Conservation (phyloP, 1,140 invertebrate species). For the Micrasema minimum region DNA sequence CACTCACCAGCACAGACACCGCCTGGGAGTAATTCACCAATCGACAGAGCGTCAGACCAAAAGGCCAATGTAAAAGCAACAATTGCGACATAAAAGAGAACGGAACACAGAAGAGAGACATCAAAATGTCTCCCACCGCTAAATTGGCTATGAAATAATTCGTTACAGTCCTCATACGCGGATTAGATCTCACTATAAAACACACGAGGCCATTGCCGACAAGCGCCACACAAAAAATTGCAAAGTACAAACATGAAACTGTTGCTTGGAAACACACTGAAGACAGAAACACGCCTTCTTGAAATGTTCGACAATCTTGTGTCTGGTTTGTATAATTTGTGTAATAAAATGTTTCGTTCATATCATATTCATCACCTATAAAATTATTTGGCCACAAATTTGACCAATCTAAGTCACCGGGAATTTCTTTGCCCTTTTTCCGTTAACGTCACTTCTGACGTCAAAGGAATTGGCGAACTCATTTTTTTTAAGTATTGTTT, state of each 20-base stretch:
- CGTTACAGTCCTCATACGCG: constrained; percentile 86
- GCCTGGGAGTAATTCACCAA: constrained; percentile 82
- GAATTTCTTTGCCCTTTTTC: no score
- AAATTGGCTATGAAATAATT: constrained; percentile 90
- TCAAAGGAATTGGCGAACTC: no score
- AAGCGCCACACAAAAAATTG: constrained; percentile 79
- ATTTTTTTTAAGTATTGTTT: no score
- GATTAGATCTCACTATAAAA: constrained; percentile 80
- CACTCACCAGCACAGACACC: constrained; percentile 84
- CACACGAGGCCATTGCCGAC: constrained; percentile 85
- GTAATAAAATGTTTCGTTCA: no score
- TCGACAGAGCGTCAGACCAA: constrained; percentile 80
- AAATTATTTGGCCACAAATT: no score
- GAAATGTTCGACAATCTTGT: no score
- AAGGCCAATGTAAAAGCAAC: constrained; percentile 84
- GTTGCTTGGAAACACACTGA: constrained; percentile 73
- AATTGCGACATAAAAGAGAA: constrained; percentile 83
- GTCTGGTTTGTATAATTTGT: no score
- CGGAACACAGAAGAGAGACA: constrained; percentile 88
- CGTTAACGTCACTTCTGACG: no score
- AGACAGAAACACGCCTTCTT: no score
- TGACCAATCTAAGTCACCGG: no score
- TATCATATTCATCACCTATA: no score
- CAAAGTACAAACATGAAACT: constrained; percentile 79
- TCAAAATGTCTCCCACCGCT: constrained; percentile 85